Conservation (phyloP, 2,888 invertebrate genomes). For the Yponomeuta cagnagella region DNA sequence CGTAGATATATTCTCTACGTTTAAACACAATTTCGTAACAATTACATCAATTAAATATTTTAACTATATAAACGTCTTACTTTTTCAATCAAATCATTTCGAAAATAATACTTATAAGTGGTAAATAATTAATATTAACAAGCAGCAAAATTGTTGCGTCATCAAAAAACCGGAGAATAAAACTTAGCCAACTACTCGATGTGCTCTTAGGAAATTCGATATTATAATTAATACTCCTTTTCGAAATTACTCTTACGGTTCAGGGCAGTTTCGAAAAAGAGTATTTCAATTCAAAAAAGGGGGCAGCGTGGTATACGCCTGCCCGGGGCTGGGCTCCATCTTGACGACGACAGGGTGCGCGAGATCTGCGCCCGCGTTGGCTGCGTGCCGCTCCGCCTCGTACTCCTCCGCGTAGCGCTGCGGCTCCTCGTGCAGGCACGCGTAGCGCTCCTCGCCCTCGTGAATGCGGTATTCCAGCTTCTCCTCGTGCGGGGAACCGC, state of each 20-base stretch:
- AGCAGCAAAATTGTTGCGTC: neutral
- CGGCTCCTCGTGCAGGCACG: conserved; percentile 66
- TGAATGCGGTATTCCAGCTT: conserved; percentile 62
- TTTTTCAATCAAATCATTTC: too few relatives aligned
- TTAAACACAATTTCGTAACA: neutral
- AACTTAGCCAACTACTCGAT: neutral
- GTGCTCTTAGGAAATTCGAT: neutral
- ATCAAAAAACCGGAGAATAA: neutral
- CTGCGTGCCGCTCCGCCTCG: conserved; percentile 60
- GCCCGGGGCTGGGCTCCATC: conserved; percentile 74
- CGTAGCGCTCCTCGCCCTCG: conserved; percentile 66
- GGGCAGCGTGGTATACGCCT: conserved; percentile 82
- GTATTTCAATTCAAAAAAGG: conserved; percentile 85
- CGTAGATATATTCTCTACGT: neutral
- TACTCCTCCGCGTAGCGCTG: conserved; percentile 78
- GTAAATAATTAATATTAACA: neutral
- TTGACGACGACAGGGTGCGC: conserved; percentile 71
- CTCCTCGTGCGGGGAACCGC: conserved; percentile 78
- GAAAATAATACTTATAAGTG: neutral
- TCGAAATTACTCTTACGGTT: conserved; percentile 59
- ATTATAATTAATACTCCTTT: conserved; percentile 59
- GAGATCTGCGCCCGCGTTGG: conserved; percentile 32
- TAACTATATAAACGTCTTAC: too few relatives aligned
- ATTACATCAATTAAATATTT: neutral
- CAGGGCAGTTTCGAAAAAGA: conserved; percentile 74